Conservation (phyloP, 2,113 vertebrate genomes). For the Saccopteryx bilineata region DNA sequence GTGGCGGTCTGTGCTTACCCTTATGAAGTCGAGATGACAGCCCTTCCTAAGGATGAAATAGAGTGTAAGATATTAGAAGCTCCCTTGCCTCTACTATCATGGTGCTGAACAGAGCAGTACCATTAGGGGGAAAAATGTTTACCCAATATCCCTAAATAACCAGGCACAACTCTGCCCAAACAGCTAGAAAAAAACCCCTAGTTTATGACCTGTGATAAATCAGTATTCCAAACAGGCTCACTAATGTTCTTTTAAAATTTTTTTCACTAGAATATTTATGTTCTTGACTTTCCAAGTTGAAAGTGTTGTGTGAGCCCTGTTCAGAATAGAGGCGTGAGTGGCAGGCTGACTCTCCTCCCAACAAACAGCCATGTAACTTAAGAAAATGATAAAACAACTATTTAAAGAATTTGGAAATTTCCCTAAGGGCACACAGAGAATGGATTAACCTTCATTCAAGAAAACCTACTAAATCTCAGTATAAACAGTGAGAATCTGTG, state of each 20-base stretch:
- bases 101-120: neutral
- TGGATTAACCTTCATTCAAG: neutral
- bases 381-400: neutral
- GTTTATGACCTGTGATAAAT: conserved; percentile 55
- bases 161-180: neutral
- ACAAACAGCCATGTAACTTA: neutral
- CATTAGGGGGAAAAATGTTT: neutral
- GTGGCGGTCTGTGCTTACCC: neutral
- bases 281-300: conserved; percentile 13
- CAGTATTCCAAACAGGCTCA: neutral
- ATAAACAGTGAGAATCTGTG: neutral
- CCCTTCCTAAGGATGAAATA: neutral
- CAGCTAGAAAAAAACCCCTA: neutral
- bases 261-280: conserved; percentile 32
- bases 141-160: neutral
- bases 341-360: neutral
- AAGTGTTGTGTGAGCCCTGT: neutral
- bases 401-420: neutral
- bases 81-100: neutral
- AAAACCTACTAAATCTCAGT: neutral
- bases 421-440: neutral
- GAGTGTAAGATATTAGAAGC: neutral
- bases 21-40: neutral
- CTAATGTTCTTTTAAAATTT: neutral
- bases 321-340: neutral